phyloP scores from a whole-genome alignment of 1,140 invertebrate genomes.

The Eueides isabella region DNA sequence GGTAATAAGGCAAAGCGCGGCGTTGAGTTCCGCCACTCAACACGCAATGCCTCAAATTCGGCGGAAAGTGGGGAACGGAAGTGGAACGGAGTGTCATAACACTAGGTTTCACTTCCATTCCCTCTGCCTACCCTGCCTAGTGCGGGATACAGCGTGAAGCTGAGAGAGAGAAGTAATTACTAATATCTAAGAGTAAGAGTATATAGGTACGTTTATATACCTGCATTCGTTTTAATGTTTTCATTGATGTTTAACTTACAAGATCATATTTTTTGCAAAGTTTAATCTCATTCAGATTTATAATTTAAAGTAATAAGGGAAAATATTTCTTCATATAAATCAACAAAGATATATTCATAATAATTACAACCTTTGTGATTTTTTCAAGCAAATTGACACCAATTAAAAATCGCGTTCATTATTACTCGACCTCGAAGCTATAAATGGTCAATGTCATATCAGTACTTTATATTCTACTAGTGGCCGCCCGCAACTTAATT shows the following conservation, averaged over 20 bases:
- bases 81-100: no score
- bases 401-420: constrained; percentile 43
- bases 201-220: background rate
- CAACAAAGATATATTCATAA: constrained; percentile 33
- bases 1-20: no score
- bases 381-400: constrained; percentile 38
- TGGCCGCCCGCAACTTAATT: no score
- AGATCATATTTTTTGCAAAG: background rate
- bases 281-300: background rate
- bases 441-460: constrained; percentile 35
- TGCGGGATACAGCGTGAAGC: no score
- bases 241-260: background rate
- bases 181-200: background rate
- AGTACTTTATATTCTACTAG: background rate
- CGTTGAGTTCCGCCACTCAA: no score
- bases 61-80: no score
- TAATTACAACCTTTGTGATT: constrained; percentile 38
- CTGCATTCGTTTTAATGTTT: background rate
- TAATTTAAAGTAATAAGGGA: constrained; percentile 3
- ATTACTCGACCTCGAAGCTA: constrained; percentile 29
- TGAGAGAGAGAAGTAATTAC: no score
- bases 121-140: no score
- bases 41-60: no score
- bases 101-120: no score
- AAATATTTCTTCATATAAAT: constrained; percentile 30